Conservation (phyloP, 1,140 invertebrate species). For the Tetraneura akinire region DNA sequence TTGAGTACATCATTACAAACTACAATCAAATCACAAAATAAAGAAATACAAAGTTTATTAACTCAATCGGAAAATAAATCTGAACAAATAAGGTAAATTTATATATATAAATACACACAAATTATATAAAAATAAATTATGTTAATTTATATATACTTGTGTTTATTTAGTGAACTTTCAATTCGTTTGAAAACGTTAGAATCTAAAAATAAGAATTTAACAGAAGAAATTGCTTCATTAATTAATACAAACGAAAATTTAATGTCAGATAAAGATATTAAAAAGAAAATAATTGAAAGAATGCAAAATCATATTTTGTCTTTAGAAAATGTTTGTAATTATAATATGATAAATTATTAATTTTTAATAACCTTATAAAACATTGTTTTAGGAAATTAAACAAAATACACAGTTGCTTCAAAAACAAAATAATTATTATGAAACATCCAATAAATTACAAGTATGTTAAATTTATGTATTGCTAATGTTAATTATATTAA, state of each 20-base stretch:
- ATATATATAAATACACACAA: neutral
- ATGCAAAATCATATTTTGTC: slow-evolving; percentile 46
- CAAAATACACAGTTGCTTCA: slow-evolving; percentile 41
- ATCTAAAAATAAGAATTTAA: slow-evolving; percentile 25
- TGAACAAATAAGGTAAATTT: slow-evolving; percentile 39
- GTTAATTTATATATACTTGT: neutral
- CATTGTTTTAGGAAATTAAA: slow-evolving; percentile 31
- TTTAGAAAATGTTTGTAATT: slow-evolving; percentile 37
- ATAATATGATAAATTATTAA: neutral
- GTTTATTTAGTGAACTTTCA: slow-evolving; percentile 36
- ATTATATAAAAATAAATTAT: neutral
- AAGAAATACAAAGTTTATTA: slow-evolving; percentile 44
- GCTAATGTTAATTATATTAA: neutral
- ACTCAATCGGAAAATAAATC: slow-evolving; percentile 42
- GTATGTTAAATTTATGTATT: slow-evolving; percentile 6
- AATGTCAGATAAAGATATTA: slow-evolving; percentile 37
- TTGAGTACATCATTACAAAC: slow-evolving; percentile 22
- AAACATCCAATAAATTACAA: slow-evolving; percentile 29
- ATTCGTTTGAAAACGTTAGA: slow-evolving; percentile 30
- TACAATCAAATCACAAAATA: slow-evolving; percentile 47
- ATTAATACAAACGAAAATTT: slow-evolving; percentile 30
- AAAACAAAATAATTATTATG: slow-evolving; percentile 49
- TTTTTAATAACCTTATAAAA: slow-evolving; percentile 18
- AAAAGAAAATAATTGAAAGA: slow-evolving; percentile 42
- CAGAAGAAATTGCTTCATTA: slow-evolving; percentile 31